Evolutionary conservation across 2,797 vertebrate species (phyloP).

Genomic region (Pseudocheirus occidentalis): DNA sequence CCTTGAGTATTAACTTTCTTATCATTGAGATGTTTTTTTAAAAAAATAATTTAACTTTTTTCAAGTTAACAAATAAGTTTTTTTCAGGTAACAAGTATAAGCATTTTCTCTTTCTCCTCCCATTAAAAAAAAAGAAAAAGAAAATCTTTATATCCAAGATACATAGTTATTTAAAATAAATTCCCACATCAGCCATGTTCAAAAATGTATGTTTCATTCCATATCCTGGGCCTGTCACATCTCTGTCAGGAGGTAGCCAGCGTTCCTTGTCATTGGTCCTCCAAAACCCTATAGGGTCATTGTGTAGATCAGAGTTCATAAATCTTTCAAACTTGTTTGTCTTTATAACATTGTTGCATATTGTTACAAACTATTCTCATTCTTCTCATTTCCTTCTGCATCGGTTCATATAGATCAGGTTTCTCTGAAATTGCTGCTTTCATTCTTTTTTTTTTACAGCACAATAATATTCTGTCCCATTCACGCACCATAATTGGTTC

Average conservation of each 20-base stretch:
- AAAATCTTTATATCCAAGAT: neutral
- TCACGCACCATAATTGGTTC: neutral
- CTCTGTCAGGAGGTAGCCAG: neutral
- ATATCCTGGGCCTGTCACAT: neutral
- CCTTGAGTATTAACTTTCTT: neutral
- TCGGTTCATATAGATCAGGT: neutral
- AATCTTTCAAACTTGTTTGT: neutral
- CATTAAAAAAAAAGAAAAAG: neutral
- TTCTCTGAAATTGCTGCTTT: neutral
- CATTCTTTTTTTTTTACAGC: neutral
- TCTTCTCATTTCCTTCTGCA: neutral
- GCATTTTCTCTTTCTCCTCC: neutral
- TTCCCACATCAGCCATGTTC: neutral
- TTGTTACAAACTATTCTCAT: neutral
- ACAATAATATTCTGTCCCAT: neutral
- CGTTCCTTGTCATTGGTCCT: neutral
- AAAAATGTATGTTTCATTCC: neutral
- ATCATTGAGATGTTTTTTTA: neutral
- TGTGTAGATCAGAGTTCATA: neutral
- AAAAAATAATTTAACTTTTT: neutral
- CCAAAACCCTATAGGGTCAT: neutral
- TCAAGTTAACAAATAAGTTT: neutral
- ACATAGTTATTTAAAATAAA: neutral
- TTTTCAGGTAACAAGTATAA: neutral
- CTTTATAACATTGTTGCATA: neutral